Conservation (phyloP, 2,113 vertebrate species). For the Odontesthes bonariensis region DNA sequence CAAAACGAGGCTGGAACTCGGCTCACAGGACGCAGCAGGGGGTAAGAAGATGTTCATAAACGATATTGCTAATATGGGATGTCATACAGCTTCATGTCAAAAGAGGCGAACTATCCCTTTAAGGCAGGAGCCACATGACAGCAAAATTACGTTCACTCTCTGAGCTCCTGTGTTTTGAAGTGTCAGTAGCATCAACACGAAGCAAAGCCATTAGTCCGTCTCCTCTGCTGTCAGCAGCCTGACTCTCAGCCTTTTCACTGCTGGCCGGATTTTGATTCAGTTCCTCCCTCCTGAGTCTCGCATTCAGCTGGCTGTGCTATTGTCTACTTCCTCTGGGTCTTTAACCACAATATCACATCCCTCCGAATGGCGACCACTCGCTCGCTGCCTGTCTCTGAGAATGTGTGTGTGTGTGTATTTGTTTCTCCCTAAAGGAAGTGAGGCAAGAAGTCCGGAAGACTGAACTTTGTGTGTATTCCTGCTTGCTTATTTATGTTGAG, state of each 20-base stretch:
- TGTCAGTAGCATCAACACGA: conserved; percentile 62
- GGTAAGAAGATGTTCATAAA: too few species aligned
- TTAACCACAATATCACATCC: conserved; percentile 58
- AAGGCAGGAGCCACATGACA: conserved; percentile 40
- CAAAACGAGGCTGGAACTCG: too few species aligned
- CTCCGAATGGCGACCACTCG: conserved; percentile 20
- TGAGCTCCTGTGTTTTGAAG: conserved; percentile 53
- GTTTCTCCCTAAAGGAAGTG: conserved; percentile 53
- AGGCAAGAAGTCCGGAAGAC: conserved; percentile 30
- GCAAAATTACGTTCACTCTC: conserved; percentile 4
- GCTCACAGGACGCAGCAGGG: too few species aligned
- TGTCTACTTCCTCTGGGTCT: conserved; percentile 66
- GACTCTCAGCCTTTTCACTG: conserved; percentile 38
- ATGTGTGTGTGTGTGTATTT: neutral
- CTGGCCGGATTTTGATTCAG: conserved; percentile 56
- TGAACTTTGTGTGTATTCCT: conserved; percentile 4
- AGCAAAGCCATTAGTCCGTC: conserved; percentile 65
- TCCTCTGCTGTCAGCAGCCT: conserved; percentile 56
- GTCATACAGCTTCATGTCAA: too few species aligned
- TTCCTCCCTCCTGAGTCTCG: conserved; percentile 47
- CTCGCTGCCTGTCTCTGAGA: conserved; percentile 17
- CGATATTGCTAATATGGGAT: too few species aligned
- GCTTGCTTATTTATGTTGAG: neutral
- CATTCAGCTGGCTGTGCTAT: conserved; percentile 60
- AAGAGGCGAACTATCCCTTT: too few species aligned